Base-by-base conservation (phyloP, 2,888 invertebrate genomes). In the Sphaerophoria rueppellii region DNA sequence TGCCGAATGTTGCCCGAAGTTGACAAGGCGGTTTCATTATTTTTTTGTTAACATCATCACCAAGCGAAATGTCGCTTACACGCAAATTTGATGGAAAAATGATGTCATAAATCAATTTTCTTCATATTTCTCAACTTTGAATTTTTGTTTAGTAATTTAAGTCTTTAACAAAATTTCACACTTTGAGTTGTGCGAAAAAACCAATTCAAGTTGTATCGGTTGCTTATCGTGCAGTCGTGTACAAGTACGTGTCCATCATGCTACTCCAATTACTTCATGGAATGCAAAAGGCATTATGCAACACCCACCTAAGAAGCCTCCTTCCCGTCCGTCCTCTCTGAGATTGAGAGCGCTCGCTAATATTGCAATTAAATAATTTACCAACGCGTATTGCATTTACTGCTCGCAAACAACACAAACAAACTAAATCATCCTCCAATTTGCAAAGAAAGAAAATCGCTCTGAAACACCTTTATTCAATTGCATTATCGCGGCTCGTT, bases 401-500 rank as follows among this genome's bases (percentile, higher is more conserved):
- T 24, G 2, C 24, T 24, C 24, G 24, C 1, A 24, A 65, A 63
- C 63, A 48, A 63, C 46, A 63, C 24, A 32, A 46, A 69, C 61
- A 70, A 63, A 67, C 67, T 67, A 67, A 67, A 67, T 54, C 67
- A 54, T 54, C 54, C 40, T 67, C 55, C 77, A 74, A 76, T 63
- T 70, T 43, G 70, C n/a, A 78, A n/a, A n/a, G 14, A 48, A 48
- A 14, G 7, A 12, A 48, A 12, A 48, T 2, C 4, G 14, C 12
- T 60, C n/a, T 50, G 54, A 57, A 60, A 61, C 73, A 73, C 73
- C 57, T 70, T 46, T 52, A 63, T 69, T 74, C 73, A 74, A 70
- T 81, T 76, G 70, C 85, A 70, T 70, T 85, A 76, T 73, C 70
- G 77, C 50, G 85, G 85, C 81, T 85, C 85, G 81, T 85, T 85